Evolutionary conservation across 1,140 invertebrate species (phyloP).

Genomic region (Achroia grisella): DNA sequence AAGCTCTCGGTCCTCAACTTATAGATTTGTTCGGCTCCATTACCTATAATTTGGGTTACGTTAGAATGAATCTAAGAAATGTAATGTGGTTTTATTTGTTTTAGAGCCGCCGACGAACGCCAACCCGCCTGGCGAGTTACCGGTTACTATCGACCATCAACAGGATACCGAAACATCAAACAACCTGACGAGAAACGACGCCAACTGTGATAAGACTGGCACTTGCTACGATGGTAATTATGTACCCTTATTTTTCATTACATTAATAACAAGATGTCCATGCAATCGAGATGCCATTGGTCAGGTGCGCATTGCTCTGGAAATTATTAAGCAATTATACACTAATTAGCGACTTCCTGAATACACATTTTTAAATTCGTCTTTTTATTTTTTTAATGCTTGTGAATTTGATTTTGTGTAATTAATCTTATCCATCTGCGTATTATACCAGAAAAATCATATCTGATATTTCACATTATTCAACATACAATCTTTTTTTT

Average conservation of each 20-base stretch:
- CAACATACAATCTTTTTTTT: no score
- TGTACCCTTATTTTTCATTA: conserved; percentile 1
- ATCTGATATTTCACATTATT: no score
- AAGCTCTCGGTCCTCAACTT: conserved; percentile 1
- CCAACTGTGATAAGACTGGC: conserved; percentile 94
- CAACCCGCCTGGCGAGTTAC: conserved; percentile 73
- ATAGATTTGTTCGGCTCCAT: conserved; percentile 17
- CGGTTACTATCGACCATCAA: conserved; percentile 81
- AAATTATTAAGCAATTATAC: neutral
- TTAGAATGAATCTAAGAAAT: neutral
- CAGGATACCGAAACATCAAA: conserved; percentile 79
- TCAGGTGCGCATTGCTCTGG: no score
- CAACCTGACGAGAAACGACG: conserved; percentile 83
- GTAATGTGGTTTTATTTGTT: conserved; percentile 22
- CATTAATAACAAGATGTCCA: no score
- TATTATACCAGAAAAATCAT: no score
- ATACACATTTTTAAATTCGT: no score
- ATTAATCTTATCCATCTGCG: no score
- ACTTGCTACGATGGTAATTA: conserved; percentile 93
- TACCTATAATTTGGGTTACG: conserved; percentile 6
- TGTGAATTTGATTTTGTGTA: no score
- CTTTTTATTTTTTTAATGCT: no score
- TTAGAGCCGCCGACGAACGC: conserved; percentile 52
- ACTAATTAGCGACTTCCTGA: neutral
- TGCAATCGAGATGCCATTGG: no score